These are phyloP conservation scores for Pollenia angustigena DNA, from an alignment of 2,888 invertebrate genomes.

Conservation along the genomic window DNA sequence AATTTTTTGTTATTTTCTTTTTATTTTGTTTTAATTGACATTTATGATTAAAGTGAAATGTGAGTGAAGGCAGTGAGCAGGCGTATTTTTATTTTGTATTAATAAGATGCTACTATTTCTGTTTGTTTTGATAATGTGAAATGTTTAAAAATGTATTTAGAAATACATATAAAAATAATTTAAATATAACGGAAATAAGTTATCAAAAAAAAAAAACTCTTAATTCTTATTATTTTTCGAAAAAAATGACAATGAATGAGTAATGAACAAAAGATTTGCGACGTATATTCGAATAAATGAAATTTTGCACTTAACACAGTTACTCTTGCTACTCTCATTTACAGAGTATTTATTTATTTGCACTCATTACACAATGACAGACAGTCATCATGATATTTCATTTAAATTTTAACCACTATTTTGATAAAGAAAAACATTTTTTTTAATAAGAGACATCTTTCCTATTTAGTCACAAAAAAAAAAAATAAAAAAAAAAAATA, in stretches of 20 bases:
- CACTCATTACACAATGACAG: no score
- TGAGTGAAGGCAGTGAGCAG: not conserved
- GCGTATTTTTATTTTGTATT: conserved; percentile 1
- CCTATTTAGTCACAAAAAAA: no score
- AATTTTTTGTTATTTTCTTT: conserved; percentile 5
- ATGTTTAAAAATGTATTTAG: not conserved
- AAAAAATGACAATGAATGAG: not conserved
- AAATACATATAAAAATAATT: conserved; percentile 22
- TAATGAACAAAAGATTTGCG: no score
- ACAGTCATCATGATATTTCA: no score
- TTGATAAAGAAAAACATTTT: no score
- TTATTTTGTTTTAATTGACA: conserved; percentile 40
- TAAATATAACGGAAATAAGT: conserved; percentile 29
- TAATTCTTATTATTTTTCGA: not conserved
- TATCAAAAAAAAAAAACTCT: not conserved
- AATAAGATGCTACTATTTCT: not conserved
- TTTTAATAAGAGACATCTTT: no score
- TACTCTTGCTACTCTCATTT: no score
- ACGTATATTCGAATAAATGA: no score
- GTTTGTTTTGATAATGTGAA: not conserved
- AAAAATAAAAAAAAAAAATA: no score
- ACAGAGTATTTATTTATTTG: no score
- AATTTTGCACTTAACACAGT: no score
- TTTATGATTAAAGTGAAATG: conserved; percentile 13
- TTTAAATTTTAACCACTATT: no score